Conservation (phyloP, 2,113 vertebrate species). For the Bubalus kerabau region DNA sequence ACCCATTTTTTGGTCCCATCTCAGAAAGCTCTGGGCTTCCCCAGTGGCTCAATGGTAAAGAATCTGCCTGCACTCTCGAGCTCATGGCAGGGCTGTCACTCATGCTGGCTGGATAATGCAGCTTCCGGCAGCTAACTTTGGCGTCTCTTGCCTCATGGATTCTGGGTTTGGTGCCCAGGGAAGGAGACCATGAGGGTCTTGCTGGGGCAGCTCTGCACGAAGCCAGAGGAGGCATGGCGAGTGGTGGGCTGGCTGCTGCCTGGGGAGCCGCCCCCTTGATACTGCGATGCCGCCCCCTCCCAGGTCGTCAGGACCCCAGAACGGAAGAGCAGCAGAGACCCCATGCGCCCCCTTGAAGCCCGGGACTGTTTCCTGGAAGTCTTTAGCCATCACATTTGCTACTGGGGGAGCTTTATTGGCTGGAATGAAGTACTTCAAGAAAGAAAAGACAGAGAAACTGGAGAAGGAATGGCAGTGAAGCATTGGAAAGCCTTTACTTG, state of each 20-base stretch:
- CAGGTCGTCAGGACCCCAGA: fast-evolving
- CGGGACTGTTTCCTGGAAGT: slow-evolving; percentile 93
- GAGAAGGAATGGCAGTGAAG: slow-evolving; percentile 86
- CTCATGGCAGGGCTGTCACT: fast-evolving
- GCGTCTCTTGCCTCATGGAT: neutral
- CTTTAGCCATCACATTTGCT: slow-evolving; percentile 87
- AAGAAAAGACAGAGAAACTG: slow-evolving; percentile 85
- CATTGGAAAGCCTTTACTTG: slow-evolving; percentile 88
- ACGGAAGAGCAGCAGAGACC: neutral
- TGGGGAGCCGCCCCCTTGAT: neutral
- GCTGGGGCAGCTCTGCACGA: neutral
- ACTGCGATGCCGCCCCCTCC: neutral
- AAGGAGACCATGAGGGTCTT: neutral
- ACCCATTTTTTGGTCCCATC: neutral
- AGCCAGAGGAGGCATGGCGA: neutral
- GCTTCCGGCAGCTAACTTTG: neutral
- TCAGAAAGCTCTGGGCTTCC: neutral
- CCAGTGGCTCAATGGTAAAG: neutral
- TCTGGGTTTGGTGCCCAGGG: neutral
- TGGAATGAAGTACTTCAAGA: slow-evolving; percentile 91
- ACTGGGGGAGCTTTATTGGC: slow-evolving; percentile 87
- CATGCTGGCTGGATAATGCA: fast-evolving
- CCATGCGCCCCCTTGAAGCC: neutral
- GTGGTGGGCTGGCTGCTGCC: neutral
- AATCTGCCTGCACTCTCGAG: neutral